phyloP scores from a whole-genome alignment of 2,888 invertebrate genomes.

The Agrilus biguttatus region DNA sequence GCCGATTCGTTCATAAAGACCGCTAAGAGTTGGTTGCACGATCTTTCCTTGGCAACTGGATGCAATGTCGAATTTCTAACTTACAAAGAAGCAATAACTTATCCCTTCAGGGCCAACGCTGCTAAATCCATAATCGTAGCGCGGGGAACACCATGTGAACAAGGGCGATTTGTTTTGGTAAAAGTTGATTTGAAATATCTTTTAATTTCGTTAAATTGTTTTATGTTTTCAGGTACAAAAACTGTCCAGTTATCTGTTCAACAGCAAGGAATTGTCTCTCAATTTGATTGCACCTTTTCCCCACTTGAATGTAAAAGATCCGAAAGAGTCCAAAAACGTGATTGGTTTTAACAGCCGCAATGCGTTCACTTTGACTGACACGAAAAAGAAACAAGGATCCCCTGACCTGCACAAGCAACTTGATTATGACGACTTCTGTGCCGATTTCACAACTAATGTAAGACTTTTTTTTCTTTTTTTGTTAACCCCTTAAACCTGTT shows the following conservation, averaged over 20 bases:
- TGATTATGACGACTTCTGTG: constrained; percentile 46
- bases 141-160: constrained; percentile 44
- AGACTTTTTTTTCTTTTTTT: constrained; percentile 16
- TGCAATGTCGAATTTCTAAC: constrained; percentile 17
- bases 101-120: constrained; percentile 65
- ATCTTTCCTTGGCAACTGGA: constrained; percentile 20
- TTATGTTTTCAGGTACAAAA: constrained; percentile 19
- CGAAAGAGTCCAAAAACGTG: constrained; percentile 40
- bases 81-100: constrained; percentile 44
- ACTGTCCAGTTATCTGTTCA: constrained; percentile 25
- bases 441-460: constrained; percentile 48
- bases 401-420: constrained; percentile 41
- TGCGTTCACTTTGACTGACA: constrained; percentile 50
- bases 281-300: constrained; percentile 47
- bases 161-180: constrained; percentile 26
- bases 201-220: neutral
- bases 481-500: neutral
- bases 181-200: neutral
- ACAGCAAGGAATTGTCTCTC: constrained; percentile 42
- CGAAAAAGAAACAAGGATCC: constrained; percentile 43
- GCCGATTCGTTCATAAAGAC: constrained; percentile 19
- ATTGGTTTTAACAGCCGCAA: constrained; percentile 45
- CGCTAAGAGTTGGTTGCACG: constrained; percentile 22
- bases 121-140: constrained; percentile 58
- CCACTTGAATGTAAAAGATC: constrained; percentile 36